A percentile compares a stretch with the other conserved stretches of the same genome.
These are phyloP conservation scores for Mizuhopecten yessoensis DNA, from an alignment of 1,140 invertebrate species.

Conservation along the genomic window DNA sequence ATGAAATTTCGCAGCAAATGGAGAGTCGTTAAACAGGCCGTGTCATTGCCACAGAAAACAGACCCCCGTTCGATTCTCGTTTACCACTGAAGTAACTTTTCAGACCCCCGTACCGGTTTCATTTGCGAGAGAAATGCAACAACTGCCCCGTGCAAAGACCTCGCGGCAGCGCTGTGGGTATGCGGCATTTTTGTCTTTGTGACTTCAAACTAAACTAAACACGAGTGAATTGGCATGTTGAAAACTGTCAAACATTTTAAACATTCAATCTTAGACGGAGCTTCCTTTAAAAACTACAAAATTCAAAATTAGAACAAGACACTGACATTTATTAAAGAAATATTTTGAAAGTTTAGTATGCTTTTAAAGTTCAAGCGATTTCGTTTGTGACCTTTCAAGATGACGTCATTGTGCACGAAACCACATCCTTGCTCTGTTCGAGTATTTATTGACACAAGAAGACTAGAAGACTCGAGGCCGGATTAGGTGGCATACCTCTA, in stretches of 20 bases:
- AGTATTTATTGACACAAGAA: background rate
- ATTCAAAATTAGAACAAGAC: too few relatives aligned
- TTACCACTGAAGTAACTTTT: background rate
- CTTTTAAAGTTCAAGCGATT: too few relatives aligned
- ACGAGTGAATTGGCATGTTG: too few relatives aligned
- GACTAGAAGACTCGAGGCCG: background rate
- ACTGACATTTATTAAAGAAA: too few relatives aligned
- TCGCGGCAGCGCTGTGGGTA: background rate
- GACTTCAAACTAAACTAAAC: too few relatives aligned
- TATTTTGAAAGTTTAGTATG: too few relatives aligned
- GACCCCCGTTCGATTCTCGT: conserved; percentile 11
- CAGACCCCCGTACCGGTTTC: background rate
- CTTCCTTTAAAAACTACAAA: too few relatives aligned
- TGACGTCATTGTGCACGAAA: background rate
- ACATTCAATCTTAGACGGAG: too few relatives aligned
- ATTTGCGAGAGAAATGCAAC: conserved; percentile 26
- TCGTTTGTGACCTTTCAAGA: background rate
- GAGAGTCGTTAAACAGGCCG: background rate
- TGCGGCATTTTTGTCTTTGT: too few relatives aligned
- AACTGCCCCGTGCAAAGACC: background rate
- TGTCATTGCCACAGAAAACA: background rate
- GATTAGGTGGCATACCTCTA: conserved; percentile 13
- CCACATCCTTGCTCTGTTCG: background rate
- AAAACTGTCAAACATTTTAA: too few relatives aligned
- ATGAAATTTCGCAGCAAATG: conserved; percentile 26